A percentile compares a stretch with the other conserved stretches of the same genome.
phyloP scores from a whole-genome alignment of 2,888 invertebrate genomes.

The Cephus rjabovi region DNA sequence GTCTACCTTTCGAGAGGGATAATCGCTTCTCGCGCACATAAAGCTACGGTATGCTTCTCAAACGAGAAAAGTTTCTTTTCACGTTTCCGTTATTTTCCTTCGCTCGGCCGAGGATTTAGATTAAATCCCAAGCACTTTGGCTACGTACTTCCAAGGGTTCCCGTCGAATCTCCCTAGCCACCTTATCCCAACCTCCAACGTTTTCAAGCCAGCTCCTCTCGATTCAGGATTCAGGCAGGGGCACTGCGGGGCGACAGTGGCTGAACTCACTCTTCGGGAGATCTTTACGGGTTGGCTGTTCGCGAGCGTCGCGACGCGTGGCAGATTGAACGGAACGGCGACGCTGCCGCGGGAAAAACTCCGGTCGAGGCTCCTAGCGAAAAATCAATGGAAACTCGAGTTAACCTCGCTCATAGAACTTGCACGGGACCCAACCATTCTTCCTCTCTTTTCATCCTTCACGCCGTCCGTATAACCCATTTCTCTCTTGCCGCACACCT shows the following conservation, averaged over 20 bases:
- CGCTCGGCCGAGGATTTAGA: conserved; percentile 19
- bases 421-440: background rate
- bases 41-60: conserved; percentile 26
- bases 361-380: background rate
- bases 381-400: background rate
- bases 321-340: background rate
- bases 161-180: background rate
- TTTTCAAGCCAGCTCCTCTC: background rate
- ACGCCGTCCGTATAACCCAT: background rate
- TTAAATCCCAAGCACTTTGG: conserved; percentile 15
- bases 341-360: background rate
- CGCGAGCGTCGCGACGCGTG: background rate
- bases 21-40: conserved; percentile 12
- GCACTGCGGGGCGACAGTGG: background rate
- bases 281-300: background rate
- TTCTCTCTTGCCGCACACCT: background rate
- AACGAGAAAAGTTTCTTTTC: conserved; percentile 50
- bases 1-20: conserved; percentile 2
- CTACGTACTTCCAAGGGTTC: conserved; percentile 4
- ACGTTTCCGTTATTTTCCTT: conserved; percentile 42
- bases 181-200: background rate
- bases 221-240: background rate
- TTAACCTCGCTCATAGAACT: background rate
- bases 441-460: background rate
- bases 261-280: background rate